A percentile compares a stretch with the other conserved stretches of the same genome.
Conservation (phyloP, 2,797 vertebrate species). For the Taeniopygia guttata region DNA sequence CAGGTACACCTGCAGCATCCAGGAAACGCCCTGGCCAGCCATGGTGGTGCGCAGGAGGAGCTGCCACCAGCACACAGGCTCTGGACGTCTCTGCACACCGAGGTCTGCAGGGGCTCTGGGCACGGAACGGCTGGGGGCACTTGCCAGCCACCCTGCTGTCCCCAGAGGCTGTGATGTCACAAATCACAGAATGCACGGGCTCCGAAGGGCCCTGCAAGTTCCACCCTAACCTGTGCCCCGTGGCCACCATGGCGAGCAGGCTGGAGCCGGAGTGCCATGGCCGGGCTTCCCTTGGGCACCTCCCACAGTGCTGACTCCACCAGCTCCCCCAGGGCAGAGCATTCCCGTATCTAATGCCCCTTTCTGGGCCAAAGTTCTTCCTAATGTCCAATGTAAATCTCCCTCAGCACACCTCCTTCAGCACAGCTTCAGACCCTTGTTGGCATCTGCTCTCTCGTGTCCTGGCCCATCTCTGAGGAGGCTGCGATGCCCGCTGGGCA, state of each 20-base stretch:
- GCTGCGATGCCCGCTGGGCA: too few species aligned
- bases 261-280: rapidly evolving
- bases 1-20: not conserved
- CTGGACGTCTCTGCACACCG: not conserved
- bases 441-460: too few species aligned
- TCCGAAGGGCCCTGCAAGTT: not conserved
- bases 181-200: rapidly evolving
- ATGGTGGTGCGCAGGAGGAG: not conserved
- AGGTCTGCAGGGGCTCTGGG: not conserved
- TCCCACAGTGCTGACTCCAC: rapidly evolving
- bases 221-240: not conserved
- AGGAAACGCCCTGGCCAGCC: not conserved
- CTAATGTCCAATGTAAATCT: too few species aligned
- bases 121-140: not conserved
- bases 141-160: not conserved
- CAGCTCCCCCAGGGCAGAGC: rapidly evolving
- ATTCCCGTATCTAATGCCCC: not conserved
- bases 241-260: not conserved
- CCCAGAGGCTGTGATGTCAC: not conserved
- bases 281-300: not conserved
- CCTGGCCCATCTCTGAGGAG: too few species aligned
- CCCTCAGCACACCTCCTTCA: too few species aligned
- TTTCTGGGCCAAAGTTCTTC: too few species aligned
- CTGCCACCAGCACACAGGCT: too few species aligned
- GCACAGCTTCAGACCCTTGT: too few species aligned